Evolutionary conservation across 2,888 invertebrate species (phyloP).

Genomic region (Morinoia aosen): DNA sequence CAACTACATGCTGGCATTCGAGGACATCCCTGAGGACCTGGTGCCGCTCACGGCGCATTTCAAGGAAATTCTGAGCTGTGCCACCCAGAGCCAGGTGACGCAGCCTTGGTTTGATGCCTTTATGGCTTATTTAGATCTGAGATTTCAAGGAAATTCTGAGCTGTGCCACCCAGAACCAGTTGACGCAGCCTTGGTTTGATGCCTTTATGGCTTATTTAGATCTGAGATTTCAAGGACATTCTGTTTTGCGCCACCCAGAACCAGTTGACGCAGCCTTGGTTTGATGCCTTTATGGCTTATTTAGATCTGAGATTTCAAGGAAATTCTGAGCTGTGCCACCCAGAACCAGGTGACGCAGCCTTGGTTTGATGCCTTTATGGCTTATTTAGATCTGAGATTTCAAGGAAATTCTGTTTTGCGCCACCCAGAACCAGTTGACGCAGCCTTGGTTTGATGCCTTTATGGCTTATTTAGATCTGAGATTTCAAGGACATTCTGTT

Average conservation of each 20-base stretch:
- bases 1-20: conserved; percentile 90
- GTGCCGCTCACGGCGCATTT: conserved; percentile 96
- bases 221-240: background rate
- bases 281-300: conserved; percentile 83
- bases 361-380: conserved; percentile 88
- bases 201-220: conserved; percentile 82
- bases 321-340: conserved; percentile 86
- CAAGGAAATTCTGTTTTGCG: background rate
- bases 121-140: conserved; percentile 78
- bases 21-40: conserved; percentile 94
- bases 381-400: conserved; percentile 75
- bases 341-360: conserved; percentile 78
- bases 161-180: background rate
- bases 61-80: conserved; percentile 90
- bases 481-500: background rate
- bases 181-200: conserved; percentile 74
- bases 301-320: conserved; percentile 85
- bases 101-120: conserved; percentile 86
- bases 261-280: background rate
- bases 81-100: conserved; percentile 79
- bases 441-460: conserved; percentile 77
- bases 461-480: conserved; percentile 78
- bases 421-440: background rate
- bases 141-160: background rate
- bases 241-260: background rate